Evolutionary conservation across 92 coral and sea anemone species (phyloP).

Genomic region (Epizoanthus ramosus): DNA sequence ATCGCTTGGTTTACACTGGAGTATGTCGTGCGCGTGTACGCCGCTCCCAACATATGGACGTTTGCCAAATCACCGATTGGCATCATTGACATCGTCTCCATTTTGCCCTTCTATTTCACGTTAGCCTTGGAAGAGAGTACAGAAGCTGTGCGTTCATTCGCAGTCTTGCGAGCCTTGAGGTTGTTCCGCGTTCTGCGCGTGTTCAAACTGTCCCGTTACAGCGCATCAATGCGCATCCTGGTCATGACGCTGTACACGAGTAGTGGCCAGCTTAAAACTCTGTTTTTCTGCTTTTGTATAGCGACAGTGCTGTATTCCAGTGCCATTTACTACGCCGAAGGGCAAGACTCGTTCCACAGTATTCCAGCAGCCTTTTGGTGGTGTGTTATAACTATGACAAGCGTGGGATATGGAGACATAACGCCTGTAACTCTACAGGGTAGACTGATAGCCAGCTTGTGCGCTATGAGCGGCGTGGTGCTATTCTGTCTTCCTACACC

Average conservation of each 20-base stretch:
- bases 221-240: conserved; percentile 72
- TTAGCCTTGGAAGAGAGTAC: conserved; percentile 65
- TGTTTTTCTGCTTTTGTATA: conserved; percentile 67
- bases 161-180: conserved; percentile 89
- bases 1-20: conserved; percentile 87
- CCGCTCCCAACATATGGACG: conserved; percentile 62
- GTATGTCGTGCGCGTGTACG: conserved; percentile 68
- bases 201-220: conserved; percentile 92
- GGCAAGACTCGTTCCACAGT: conserved; percentile 66
- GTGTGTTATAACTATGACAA: conserved; percentile 95
- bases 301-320: conserved; percentile 87
- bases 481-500: conserved; percentile 95
- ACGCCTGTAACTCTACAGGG: conserved; percentile 79
- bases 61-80: conserved; percentile 83
- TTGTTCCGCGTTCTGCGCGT: conserved; percentile 89
- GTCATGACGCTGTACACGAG: conserved; percentile 78
- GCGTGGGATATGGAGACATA: conserved; percentile 95
- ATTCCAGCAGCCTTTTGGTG: conserved; percentile 98
- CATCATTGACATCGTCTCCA: conserved; percentile 77
- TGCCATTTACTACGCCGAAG: conserved; percentile 90
- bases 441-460: conserved; percentile 74
- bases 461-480: conserved; percentile 85
- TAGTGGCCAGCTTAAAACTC: conserved; percentile 78
- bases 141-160: conserved; percentile 73
- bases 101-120: conserved; percentile 81